A percentile compares a stretch with the other conserved stretches of the same genome.
Conservation (phyloP, 2,888 invertebrate genomes). For the Cerastis rubricosa region DNA sequence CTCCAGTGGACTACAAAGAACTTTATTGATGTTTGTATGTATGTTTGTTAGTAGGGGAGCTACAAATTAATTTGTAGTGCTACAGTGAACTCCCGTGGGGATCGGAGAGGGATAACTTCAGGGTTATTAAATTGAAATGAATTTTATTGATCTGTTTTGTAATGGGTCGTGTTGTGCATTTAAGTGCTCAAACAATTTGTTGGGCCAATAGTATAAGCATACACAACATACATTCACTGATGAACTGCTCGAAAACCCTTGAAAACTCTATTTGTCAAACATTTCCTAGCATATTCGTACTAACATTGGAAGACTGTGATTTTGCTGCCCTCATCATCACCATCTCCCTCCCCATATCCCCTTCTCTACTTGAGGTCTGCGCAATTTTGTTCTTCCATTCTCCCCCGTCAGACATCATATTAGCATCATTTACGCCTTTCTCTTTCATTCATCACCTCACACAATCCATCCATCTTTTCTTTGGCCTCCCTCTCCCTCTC, state of each 20-base stretch:
- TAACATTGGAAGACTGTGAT: background rate
- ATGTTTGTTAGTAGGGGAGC: conserved; percentile 42
- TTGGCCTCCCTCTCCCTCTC: too few relatives aligned
- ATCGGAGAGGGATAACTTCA: conserved; percentile 30
- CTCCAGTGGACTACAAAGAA: conserved; percentile 49
- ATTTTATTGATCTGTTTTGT: conserved; percentile 47
- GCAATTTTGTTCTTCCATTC: too few relatives aligned
- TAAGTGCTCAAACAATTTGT: background rate
- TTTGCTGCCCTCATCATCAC: background rate
- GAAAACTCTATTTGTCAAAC: background rate
- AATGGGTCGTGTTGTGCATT: conserved; percentile 30
- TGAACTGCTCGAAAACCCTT: background rate
- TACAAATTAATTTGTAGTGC: conserved; percentile 54
- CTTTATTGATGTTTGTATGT: conserved; percentile 51
- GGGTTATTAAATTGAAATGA: conserved; percentile 51
- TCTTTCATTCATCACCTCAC: too few relatives aligned
- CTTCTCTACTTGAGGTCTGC: too few relatives aligned
- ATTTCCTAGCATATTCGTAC: background rate
- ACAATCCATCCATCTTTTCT: too few relatives aligned
- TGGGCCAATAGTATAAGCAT: background rate
- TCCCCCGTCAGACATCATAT: too few relatives aligned
- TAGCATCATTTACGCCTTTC: too few relatives aligned
- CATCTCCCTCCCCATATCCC: too few relatives aligned
- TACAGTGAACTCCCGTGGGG: conserved; percentile 19
- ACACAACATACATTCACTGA: background rate